A percentile compares a stretch with the other conserved stretches of the same genome.
Evolutionary conservation across 2,888 invertebrate genomes (phyloP).

Genomic region (Xestia ashworthii): DNA sequence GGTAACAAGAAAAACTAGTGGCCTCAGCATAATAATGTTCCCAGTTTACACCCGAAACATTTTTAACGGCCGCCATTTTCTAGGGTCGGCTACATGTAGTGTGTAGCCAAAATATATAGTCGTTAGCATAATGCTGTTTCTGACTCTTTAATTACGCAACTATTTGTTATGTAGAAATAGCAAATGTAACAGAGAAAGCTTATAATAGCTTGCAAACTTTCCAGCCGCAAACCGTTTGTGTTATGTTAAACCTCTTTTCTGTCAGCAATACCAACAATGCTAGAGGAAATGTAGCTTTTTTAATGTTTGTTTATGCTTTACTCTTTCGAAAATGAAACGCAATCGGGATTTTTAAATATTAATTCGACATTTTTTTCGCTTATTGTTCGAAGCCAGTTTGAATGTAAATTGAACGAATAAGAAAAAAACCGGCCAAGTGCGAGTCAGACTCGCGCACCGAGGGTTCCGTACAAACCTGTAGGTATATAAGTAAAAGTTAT

Average conservation of each 20-base stretch:
- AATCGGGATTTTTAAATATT: constrained; percentile 48
- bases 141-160: constrained; percentile 74
- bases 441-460: no score
- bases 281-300: constrained; percentile 55
- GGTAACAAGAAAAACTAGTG: constrained; percentile 56
- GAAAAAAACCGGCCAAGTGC: no score
- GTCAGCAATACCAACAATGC: constrained; percentile 61
- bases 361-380: constrained; percentile 43
- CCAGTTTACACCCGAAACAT: constrained; percentile 62
- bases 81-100: constrained; percentile 51
- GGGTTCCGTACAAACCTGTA: no score
- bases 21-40: constrained; percentile 43
- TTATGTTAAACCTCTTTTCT: constrained; percentile 63
- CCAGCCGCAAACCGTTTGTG: constrained; percentile 54
- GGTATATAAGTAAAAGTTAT: no score
- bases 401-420: constrained; percentile 37
- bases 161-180: constrained; percentile 67
- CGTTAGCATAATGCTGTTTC: constrained; percentile 74
- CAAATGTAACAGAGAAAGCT: constrained; percentile 67
- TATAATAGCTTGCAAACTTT: constrained; percentile 64
- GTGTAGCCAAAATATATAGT: constrained; percentile 67
- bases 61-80: constrained; percentile 65
- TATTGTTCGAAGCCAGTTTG: constrained; percentile 32
- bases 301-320: constrained; percentile 57
- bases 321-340: constrained; percentile 60